Percentiles rank a stretch among this genome's conserved stretches.
phyloP scores from a whole-genome alignment of 2,888 invertebrate genomes.

The Zhuqinia jingwanae region DNA sequence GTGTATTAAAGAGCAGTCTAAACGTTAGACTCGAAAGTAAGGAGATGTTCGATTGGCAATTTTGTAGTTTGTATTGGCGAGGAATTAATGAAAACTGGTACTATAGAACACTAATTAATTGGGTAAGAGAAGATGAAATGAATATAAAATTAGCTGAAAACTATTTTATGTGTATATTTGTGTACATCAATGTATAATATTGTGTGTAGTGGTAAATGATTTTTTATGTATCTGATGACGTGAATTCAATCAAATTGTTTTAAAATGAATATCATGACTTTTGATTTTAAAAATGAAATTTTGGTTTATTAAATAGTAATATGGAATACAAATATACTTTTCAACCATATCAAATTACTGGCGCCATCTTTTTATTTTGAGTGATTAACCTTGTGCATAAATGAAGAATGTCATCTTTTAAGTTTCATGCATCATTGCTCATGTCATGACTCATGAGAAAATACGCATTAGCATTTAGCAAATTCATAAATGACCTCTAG shows the following conservation, averaged over 20 bases:
- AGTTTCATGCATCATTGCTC: no score
- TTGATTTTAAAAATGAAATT: conserved; percentile 8
- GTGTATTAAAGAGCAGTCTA: conserved; percentile 2
- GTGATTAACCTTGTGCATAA: no score
- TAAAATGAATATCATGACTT: conserved; percentile 3
- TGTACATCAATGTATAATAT: conserved; percentile 30
- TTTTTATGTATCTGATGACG: conserved; percentile 40
- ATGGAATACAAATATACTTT: no score
- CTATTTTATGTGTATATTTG: conserved; percentile 46
- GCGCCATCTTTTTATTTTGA: no score
- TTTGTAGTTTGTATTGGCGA: background rate
- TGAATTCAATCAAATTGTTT: conserved; percentile 59
- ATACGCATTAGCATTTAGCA: no score
- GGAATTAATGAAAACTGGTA: conserved; percentile 22
- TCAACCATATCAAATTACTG: no score
- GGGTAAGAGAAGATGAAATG: background rate
- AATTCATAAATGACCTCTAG: no score
- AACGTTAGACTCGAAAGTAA: background rate
- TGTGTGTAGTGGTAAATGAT: conserved; percentile 1
- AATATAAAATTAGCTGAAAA: conserved; percentile 4
- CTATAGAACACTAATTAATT: conserved; percentile 1
- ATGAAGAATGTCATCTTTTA: no score
- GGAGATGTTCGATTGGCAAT: conserved; percentile 4
- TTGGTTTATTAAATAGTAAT: no score
- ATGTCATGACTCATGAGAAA: no score